Conservation (phyloP, 2,797 vertebrate genomes). For the Xenentodon cancila region DNA sequence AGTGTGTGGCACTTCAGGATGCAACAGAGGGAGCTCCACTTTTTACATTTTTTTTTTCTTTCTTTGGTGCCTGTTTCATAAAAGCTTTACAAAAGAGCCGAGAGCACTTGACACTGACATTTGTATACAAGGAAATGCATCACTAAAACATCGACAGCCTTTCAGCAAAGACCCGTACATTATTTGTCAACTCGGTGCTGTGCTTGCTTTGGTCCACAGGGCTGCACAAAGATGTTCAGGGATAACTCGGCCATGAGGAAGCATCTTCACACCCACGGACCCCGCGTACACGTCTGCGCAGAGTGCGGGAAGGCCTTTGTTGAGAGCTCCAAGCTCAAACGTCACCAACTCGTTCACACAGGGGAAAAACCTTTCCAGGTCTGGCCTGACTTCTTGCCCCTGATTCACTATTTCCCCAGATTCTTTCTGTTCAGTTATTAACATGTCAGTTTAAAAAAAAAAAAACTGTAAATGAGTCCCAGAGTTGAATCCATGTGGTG, state of each 20-base stretch:
- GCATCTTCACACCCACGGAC: conserved; percentile 98
- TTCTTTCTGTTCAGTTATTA: neutral
- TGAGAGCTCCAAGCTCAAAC: conserved; percentile 98
- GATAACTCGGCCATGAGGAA: conserved; percentile 99
- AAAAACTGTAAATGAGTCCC: too few relatives aligned
- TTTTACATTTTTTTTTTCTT: neutral
- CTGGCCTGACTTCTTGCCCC: neutral
- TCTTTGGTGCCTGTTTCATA: neutral
- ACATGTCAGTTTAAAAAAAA: too few relatives aligned
- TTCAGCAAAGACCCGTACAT: neutral
- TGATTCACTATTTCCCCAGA: too few relatives aligned
- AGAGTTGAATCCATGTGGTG: too few relatives aligned
- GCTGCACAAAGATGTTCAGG: conserved; percentile 99
- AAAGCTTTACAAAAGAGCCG: neutral
- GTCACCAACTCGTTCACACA: conserved; percentile 98
- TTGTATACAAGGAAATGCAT: conserved; percentile 1
- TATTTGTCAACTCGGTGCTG: conserved; percentile 16
- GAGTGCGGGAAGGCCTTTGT: conserved; percentile 99
- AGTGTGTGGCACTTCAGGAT: conserved; percentile 8
- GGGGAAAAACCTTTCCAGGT: conserved; percentile 99
- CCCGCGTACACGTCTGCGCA: conserved; percentile 96
- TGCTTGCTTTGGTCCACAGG: conserved; percentile 74
- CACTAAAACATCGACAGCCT: neutral
- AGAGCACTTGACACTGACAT: conserved; percentile 8
- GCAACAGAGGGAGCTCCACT: neutral